Evolutionary conservation across 53 echinoderm and acorn worm species (phyloP).

Genomic region (Zoroaster sp.): DNA sequence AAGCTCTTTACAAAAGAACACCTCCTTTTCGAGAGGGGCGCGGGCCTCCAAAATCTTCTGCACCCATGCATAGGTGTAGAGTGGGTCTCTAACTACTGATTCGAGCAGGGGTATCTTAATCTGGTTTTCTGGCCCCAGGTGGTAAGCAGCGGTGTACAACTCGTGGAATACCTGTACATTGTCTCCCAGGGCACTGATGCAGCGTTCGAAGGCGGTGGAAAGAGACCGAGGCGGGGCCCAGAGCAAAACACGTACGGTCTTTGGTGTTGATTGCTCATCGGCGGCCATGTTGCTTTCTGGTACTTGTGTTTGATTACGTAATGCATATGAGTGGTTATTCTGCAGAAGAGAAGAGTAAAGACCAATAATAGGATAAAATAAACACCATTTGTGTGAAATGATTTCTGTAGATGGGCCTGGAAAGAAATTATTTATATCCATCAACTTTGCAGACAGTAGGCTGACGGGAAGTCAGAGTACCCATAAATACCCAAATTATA

Average conservation of each 20-base stretch:
- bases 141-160: slow-evolving; percentile 85
- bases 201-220: slow-evolving; percentile 96
- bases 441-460: no score
- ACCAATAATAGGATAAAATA: neutral
- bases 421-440: no score
- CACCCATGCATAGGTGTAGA: slow-evolving; percentile 79
- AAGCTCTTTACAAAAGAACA: slow-evolving; percentile 93
- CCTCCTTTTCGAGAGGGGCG: slow-evolving; percentile 26
- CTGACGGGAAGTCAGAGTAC: no score
- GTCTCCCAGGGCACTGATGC: slow-evolving; percentile 77
- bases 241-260: slow-evolving; percentile 70
- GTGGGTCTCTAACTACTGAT: slow-evolving; percentile 67
- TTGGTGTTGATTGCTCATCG: neutral
- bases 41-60: slow-evolving; percentile 75
- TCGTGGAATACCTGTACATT: slow-evolving; percentile 80
- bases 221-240: slow-evolving; percentile 95
- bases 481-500: no score
- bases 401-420: no score
- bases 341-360: neutral
- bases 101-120: slow-evolving; percentile 62
- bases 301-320: neutral
- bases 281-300: neutral
- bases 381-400: no score
- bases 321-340: neutral
- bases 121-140: slow-evolving; percentile 91